These are phyloP conservation scores for Trichogramma pretiosum DNA, from an alignment of 1,140 invertebrate species.

Conservation along the genomic window DNA sequence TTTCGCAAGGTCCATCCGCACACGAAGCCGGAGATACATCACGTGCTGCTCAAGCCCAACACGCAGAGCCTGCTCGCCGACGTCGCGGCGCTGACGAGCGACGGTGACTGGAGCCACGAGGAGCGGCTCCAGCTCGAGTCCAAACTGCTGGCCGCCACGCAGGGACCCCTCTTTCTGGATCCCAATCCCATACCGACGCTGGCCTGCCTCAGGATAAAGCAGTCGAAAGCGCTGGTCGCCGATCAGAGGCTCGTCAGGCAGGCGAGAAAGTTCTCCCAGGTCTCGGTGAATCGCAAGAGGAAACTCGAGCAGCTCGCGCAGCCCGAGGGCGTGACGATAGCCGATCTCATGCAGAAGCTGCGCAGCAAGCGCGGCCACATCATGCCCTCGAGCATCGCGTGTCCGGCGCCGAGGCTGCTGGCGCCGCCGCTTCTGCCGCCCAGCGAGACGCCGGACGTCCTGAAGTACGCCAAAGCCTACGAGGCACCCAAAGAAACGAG, in stretches of 20 bases:
- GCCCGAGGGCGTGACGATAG: constrained; percentile 64
- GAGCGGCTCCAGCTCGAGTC: constrained; percentile 73
- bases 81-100: constrained; percentile 58
- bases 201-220: constrained; percentile 63
- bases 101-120: constrained; percentile 65
- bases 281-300: constrained; percentile 74
- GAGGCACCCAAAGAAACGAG: constrained; percentile 57
- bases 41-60: constrained; percentile 81
- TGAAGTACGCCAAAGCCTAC: constrained; percentile 52
- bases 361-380: constrained; percentile 23
- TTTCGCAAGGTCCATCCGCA: constrained; percentile 68
- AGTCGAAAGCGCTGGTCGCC: constrained; percentile 64
- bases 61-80: constrained; percentile 73
- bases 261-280: constrained; percentile 66
- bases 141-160: constrained; percentile 70
- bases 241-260: constrained; percentile 64
- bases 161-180: constrained; percentile 78
- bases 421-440: constrained; percentile 39
- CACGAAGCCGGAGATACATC: constrained; percentile 65
- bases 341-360: constrained; percentile 52
- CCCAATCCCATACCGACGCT: constrained; percentile 72
- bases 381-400: constrained; percentile 28
- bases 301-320: constrained; percentile 78
- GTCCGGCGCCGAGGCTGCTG: constrained; percentile 36
- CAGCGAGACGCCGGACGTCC: constrained; percentile 37